Conservation (phyloP, 2,888 invertebrate genomes). For the Parnassius orleans region DNA sequence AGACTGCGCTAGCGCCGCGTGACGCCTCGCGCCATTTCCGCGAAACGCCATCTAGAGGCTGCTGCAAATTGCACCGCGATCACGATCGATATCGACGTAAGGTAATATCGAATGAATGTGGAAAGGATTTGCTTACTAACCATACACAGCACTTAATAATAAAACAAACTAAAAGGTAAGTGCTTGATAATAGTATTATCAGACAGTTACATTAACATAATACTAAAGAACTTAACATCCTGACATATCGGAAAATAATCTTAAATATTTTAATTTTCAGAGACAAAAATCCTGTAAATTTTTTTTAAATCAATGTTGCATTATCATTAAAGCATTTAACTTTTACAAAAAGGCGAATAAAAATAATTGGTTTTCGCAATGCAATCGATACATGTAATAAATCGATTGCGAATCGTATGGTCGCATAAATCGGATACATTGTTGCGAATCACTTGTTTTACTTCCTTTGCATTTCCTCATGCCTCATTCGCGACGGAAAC, state of each 20-base stretch:
- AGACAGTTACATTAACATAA: no score
- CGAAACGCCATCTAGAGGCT: slow-evolving; percentile 67
- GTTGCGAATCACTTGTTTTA: slow-evolving; percentile 62
- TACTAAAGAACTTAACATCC: no score
- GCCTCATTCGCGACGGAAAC: slow-evolving; percentile 56
- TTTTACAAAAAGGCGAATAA: no score
- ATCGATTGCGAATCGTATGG: slow-evolving; percentile 10
- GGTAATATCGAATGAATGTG: slow-evolving; percentile 3
- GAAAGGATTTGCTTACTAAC: neutral
- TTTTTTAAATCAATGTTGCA: no score
- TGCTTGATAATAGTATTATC: no score
- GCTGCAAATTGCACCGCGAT: slow-evolving; percentile 65
- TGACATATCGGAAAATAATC: no score
- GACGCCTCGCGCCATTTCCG: slow-evolving; percentile 64
- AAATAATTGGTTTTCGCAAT: neutral
- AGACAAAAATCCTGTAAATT: no score
- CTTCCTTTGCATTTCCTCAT: slow-evolving; percentile 60
- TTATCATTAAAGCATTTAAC: no score
- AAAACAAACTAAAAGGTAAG: no score
- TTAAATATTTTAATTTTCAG: no score
- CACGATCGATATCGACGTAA: slow-evolving; percentile 61
- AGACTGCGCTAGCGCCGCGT: slow-evolving; percentile 62
- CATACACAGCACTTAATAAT: neutral
- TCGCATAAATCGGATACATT: slow-evolving; percentile 36
- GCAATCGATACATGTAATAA: slow-evolving; percentile 5